Conservation (phyloP, 1,140 invertebrate genomes). For the Diorhabda sublineata region DNA sequence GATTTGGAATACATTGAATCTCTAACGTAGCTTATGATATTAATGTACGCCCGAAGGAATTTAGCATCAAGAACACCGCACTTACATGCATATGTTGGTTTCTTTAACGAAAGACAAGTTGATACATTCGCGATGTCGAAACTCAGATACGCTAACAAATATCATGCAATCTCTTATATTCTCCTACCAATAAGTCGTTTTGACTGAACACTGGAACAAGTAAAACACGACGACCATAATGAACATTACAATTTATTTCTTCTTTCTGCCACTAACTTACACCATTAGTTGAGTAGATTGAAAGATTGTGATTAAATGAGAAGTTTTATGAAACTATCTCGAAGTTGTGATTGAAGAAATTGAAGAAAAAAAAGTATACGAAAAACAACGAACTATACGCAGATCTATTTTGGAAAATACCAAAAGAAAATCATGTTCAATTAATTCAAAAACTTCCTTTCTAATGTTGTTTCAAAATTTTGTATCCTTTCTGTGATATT, state of each 20-base stretch:
- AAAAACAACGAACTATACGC: too few species aligned
- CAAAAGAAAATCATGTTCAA: too few species aligned
- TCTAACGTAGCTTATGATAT: too few species aligned
- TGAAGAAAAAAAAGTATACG: too few species aligned
- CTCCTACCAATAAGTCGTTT: conserved; percentile 28
- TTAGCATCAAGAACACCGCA: not conserved
- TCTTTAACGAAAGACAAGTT: not conserved
- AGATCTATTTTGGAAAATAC: too few species aligned
- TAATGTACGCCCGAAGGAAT: not conserved
- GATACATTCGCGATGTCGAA: not conserved
- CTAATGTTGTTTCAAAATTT: too few species aligned
- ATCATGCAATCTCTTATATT: not conserved
- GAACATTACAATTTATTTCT: conserved; percentile 32
- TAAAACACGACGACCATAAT: conserved; percentile 32
- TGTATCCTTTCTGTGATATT: too few species aligned
- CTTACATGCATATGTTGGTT: not conserved
- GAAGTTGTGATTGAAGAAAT: too few species aligned
- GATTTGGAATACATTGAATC: too few species aligned
- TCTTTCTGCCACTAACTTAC: conserved; percentile 30
- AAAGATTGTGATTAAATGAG: too few species aligned
- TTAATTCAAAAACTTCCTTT: too few species aligned
- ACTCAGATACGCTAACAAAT: not conserved
- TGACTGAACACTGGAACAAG: conserved; percentile 24
- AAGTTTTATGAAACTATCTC: too few species aligned
- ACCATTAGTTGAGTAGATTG: conserved; percentile 13